Percentiles rank a stretch among this genome's conserved stretches.
phyloP scores from a whole-genome alignment of 1,140 invertebrate species.

The Pseudomyrmex sp. region DNA sequence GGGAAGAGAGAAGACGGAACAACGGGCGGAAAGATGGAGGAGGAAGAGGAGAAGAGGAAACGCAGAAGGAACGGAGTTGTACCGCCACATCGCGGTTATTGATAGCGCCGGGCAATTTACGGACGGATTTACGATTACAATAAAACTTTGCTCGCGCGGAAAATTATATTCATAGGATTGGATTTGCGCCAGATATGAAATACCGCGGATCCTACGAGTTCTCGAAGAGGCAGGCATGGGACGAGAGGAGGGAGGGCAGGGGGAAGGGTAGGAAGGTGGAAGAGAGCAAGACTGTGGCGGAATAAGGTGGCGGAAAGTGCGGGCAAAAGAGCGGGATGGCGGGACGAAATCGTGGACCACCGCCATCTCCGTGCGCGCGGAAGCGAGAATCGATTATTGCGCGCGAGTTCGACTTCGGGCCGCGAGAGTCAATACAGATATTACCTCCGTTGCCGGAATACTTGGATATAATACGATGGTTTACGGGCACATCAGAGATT shows the following conservation, averaged over 20 bases:
- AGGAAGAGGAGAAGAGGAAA: background rate
- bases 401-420: constrained; percentile 59
- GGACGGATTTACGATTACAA: constrained; percentile 85
- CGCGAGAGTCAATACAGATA: constrained; percentile 55
- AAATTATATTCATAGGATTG: constrained; percentile 85
- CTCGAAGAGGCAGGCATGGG: constrained; percentile 16
- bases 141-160: constrained; percentile 83
- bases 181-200: constrained; percentile 84
- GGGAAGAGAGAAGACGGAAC: background rate
- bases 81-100: constrained; percentile 76
- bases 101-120: constrained; percentile 82
- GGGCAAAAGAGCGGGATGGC: constrained; percentile 39
- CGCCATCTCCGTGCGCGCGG: constrained; percentile 17
- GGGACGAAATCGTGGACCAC: constrained; percentile 42
- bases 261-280: background rate
- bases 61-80: constrained; percentile 30
- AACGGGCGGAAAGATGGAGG: background rate
- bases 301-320: constrained; percentile 32
- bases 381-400: constrained; percentile 67
- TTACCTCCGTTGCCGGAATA: constrained; percentile 60
- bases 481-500: constrained; percentile 43
- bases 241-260: background rate
- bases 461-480: constrained; percentile 47
- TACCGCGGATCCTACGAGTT: constrained; percentile 72
- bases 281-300: constrained; percentile 43